phyloP scores from a whole-genome alignment of 2,797 vertebrate species.

The Naso thynnoides region DNA sequence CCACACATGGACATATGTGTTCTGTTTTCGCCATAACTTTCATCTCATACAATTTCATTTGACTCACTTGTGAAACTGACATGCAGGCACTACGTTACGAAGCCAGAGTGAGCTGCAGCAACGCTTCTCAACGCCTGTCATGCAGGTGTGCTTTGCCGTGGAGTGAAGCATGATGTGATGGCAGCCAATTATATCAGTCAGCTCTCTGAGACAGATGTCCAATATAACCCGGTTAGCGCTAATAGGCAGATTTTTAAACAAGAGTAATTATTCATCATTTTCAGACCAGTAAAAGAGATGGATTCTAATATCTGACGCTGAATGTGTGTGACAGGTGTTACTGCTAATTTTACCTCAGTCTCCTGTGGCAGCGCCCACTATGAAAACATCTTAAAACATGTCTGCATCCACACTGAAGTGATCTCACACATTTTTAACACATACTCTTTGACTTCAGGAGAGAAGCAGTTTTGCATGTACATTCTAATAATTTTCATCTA shows the following conservation, averaged over 20 bases:
- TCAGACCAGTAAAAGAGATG: constrained; percentile 69
- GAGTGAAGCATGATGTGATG: constrained; percentile 62
- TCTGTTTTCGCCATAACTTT: constrained; percentile 71
- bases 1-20: constrained; percentile 76
- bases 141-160: constrained; percentile 60
- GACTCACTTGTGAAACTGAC: constrained; percentile 56
- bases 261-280: constrained; percentile 77
- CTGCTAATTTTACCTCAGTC: constrained; percentile 67
- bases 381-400: constrained; percentile 70
- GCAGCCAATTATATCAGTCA: constrained; percentile 83
- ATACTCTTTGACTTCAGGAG: constrained; percentile 66
- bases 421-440: constrained; percentile 65
- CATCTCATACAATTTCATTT: constrained; percentile 67
- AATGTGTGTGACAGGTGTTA: constrained; percentile 81
- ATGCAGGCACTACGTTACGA: constrained; percentile 61
- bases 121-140: constrained; percentile 61
- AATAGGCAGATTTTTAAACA: constrained; percentile 82
- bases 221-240: constrained; percentile 82
- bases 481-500: constrained; percentile 61
- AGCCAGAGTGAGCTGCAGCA: constrained; percentile 1
- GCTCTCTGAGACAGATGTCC: constrained; percentile 84
- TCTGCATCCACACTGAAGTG: constrained; percentile 46
- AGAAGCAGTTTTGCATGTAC: constrained; percentile 40
- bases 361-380: constrained; percentile 64
- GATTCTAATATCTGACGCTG: constrained; percentile 79